Evolutionary conservation across 2,888 invertebrate species (phyloP), one percentile per base, ranked within the genome.

Genomic region (Corbicula japonica): DNA sequence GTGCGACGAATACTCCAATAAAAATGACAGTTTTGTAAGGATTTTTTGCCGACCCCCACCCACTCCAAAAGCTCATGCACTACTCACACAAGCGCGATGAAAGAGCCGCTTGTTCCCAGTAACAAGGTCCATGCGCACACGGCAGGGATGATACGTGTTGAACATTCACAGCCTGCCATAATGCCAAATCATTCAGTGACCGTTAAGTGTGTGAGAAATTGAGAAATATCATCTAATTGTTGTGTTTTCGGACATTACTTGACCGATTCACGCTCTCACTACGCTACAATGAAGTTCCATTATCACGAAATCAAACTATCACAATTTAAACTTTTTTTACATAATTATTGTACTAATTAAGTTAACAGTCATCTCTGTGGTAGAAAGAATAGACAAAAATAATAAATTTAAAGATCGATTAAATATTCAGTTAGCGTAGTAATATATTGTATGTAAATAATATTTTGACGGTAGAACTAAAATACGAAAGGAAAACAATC

Each of bases 11-110:
- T n/a, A n/a, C n/a, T n/a, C n/a, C n/a, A n/a, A n/a, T n/a, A n/a
- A n/a, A n/a, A n/a, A n/a, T n/a, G n/a, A n/a, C n/a, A n/a, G n/a
- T n/a, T n/a, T n/a, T n/a, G n/a, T n/a, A n/a, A n/a, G n/a, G n/a
- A n/a, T n/a, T n/a, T n/a, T n/a, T n/a, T n/a, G n/a, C 60, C 44
- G n/a, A 32, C 38, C 74, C 74, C 74, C 76, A 78, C 75, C 76
- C 65, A 70, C 77, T 83, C 48, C 21, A 38, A 38, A 63, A 34
- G 34, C 23, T 35, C 10, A 15, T 58, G 35, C n/a, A n/a, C n/a
- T n/a, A n/a, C 58, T 98, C 95, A 99, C 98, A 98, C 98, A 95
- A 97, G 98, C 95, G 97, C 97, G 95, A 98, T 99, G 96, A 98
- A 99, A 92, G 98, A 95, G 93, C 96, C 96, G 90, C 98, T 98